Evolutionary conservation across 2,797 vertebrate species (phyloP), one percentile per base, ranked within the genome.

Genomic region (Gadopsis marmoratus): DNA sequence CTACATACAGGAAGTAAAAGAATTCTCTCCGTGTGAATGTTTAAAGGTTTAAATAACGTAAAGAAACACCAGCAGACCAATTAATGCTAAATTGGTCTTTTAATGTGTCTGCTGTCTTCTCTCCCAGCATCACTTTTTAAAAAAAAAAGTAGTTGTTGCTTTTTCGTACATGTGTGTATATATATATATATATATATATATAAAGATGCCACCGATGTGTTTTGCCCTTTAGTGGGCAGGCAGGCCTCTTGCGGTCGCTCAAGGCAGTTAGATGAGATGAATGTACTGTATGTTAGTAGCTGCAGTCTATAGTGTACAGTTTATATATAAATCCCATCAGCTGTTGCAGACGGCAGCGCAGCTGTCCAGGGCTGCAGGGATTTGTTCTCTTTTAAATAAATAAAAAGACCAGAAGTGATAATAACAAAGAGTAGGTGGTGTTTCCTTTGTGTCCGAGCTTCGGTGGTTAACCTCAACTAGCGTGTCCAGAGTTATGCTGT

Each of bases 391-490:
- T 48, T 1, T 62, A 1, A 58, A 63, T 31, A 43, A 1, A 55
- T 45, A n/a, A 5, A 37, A 51, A 58, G 54, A 39, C 47, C 26
- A 26, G 26, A 62, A 35, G 47, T 35, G 50, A n/a, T 43, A 3
- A 68, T 48, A 26, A 63, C 3, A 59, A 79, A 45, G 4, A 26
- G 33, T n/a, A 4, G 54, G 43, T 13, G 10, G 76, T n/a, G 48
- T 61, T 66, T 71, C 62, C 48, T 51, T 7, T 55, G 71, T 78
- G 68, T 78, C 23, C 12, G 43, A 51, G 58, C 51, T 29, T 48
- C 37, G 37, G 37, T 37, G 41, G 35, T 59, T 73, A 61, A 81
- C 81, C 79, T 83, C 68, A 19, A 65, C 53, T 76, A 62, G 45
- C 70, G 6, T 47, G 39, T 45, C 81, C 51, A 69, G 51, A 79